Evolutionary conservation across 2,113 vertebrate species (phyloP), one percentile per base, ranked within the genome.

Genomic region (Tychaedon coryphoeus): DNA sequence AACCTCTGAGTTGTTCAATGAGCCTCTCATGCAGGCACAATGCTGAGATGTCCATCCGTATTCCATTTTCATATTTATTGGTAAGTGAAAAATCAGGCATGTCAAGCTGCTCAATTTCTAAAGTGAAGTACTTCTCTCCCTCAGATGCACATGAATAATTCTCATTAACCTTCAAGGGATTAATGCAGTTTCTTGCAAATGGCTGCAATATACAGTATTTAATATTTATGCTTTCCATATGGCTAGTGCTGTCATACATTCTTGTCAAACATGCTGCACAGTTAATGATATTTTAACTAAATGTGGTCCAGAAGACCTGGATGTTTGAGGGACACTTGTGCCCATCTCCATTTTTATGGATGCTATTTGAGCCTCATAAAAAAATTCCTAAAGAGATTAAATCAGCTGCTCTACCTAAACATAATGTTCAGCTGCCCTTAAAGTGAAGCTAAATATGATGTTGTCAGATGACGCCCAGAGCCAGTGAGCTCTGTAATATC

Each of bases 201-300:
- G 95, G 93, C 94, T 96, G 95, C 96, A 97, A 95, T 96, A 96
- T 92, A 95, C 96, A 96, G 86, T 94, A 96, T 94, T 95, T 96
- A 97, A 97, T 97, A 97, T 97, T 97, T 97, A 97, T 96, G 92
- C 94, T 96, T 96, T 97, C 96, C 96, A 96, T 97, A 97, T 97
- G 96, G 95, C 90, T 92, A 57, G 72, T 81, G 82, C 94, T 96
- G 94, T 96, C 93, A 94, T 96, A 97, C 90, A 69, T 96, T 93
- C 96, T 94, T 97, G 96, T 97, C 95, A 96, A 93, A 96, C 95
- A 96, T 34, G 79, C 92, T 93, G 79, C 92, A 88, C 75, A 92
- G 88, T 92, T 96, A 96, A 96, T 94, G 94, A 86, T 94, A 95
- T 86, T 96, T 96, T 92, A 95, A 92, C 86, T 86, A 88, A 97